These are phyloP conservation scores for Sebastes hopkinsi DNA, from an alignment of 2,797 vertebrate genomes.

Conservation along the genomic window DNA sequence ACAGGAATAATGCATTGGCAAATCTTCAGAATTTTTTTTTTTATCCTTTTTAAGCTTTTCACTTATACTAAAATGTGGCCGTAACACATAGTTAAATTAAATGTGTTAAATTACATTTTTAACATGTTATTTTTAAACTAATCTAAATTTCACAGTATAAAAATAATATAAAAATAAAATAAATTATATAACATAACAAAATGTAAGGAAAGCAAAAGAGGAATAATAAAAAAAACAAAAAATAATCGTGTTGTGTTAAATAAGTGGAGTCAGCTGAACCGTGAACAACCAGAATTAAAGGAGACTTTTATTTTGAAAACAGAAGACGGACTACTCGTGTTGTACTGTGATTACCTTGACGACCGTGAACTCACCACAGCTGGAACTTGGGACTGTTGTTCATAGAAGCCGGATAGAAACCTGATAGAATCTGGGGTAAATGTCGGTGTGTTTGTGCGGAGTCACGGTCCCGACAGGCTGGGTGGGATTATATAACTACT, in stretches of 20 bases:
- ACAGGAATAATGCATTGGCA: too few relatives aligned
- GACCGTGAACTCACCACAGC: accelerated
- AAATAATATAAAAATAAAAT: neutral
- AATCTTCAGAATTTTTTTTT: too few relatives aligned
- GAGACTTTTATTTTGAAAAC: slow-evolving; percentile 44
- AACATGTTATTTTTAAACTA: too few relatives aligned
- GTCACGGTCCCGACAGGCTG: neutral
- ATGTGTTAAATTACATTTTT: too few relatives aligned
- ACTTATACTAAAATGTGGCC: too few relatives aligned
- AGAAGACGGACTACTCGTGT: accelerated
- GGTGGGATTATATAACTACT: slow-evolving; percentile 11
- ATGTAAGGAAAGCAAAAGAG: too few relatives aligned
- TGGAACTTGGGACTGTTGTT: neutral
- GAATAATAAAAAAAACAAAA: too few relatives aligned
- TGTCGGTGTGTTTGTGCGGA: slow-evolving; percentile 30
- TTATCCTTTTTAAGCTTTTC: too few relatives aligned
- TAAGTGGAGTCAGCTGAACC: too few relatives aligned
- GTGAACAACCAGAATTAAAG: neutral
- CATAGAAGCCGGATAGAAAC: too few relatives aligned
- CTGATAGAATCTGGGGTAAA: slow-evolving; percentile 40
- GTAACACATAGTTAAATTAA: too few relatives aligned
- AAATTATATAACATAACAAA: neutral
- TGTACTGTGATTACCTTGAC: accelerated
- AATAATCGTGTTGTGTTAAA: too few relatives aligned
- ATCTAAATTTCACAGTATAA: neutral